phyloP scores from a whole-genome alignment of 2,888 invertebrate genomes.

The Nebria salina region DNA sequence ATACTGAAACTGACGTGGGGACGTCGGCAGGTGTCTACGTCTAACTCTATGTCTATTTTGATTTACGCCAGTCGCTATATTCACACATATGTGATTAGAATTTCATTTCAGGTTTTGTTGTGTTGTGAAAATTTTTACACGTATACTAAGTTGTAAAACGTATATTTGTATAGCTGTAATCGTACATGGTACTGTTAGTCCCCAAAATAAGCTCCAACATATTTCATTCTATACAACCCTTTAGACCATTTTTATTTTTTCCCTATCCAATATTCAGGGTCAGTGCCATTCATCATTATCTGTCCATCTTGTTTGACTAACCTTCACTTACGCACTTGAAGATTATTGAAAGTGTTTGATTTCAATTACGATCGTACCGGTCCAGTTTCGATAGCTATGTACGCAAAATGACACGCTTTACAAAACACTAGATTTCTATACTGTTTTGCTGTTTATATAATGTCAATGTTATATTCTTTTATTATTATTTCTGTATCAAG shows the following conservation, averaged over 20 bases:
- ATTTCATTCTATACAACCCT: not conserved
- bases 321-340: conserved; percentile 21
- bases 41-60: conserved; percentile 20
- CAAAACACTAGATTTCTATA: conserved; percentile 5
- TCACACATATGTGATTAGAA: conserved; percentile 25
- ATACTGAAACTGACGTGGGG: not conserved
- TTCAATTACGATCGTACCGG: not conserved
- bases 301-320: conserved; percentile 16
- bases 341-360: conserved; percentile 10
- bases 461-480: not conserved
- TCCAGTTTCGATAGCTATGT: not conserved
- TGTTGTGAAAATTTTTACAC: conserved; percentile 16
- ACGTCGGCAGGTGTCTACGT: conserved; percentile 14
- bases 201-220: conserved; percentile 12
- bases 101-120: not conserved
- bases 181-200: conserved; percentile 5
- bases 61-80: conserved; percentile 23
- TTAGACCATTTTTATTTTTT: conserved; percentile 32
- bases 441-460: not conserved
- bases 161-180: not conserved
- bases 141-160: conserved; percentile 16
- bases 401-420: conserved; percentile 19
- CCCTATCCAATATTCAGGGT: conserved; percentile 42
- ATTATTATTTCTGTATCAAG: not conserved
- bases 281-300: conserved; percentile 26